Evolutionary conservation across 2,888 invertebrate genomes (phyloP).

Genomic region (Oligia fasciuncula): DNA sequence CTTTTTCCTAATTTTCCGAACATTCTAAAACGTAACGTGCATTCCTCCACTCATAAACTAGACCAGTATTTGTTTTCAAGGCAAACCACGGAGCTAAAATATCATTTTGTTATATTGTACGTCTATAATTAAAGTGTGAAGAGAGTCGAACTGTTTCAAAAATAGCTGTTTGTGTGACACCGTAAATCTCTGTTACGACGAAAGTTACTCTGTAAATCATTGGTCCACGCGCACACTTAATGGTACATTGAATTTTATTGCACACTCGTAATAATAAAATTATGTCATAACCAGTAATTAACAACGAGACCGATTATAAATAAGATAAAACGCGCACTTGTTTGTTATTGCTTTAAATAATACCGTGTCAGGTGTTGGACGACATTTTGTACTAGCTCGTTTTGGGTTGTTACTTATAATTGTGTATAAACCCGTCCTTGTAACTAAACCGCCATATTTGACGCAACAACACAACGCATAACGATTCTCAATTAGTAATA

Average conservation of each 20-base stretch:
- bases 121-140: constrained; percentile 87
- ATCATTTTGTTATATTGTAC: constrained; percentile 85
- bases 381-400: constrained; percentile 25
- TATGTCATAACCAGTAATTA: constrained; percentile 80
- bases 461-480: constrained; percentile 53
- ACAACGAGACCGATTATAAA: constrained; percentile 72
- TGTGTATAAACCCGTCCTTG: constrained; percentile 27
- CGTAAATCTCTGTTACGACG: constrained; percentile 86
- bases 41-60: constrained; percentile 69
- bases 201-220: constrained; percentile 86
- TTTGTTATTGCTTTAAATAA: constrained; percentile 41
- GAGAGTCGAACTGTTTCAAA: constrained; percentile 85
- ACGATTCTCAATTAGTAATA: constrained; percentile 71
- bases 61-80: constrained; percentile 79
- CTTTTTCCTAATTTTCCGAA: constrained; percentile 39
- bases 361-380: constrained; percentile 31
- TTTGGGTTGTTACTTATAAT: constrained; percentile 34
- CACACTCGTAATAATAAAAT: constrained; percentile 81
- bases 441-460: constrained; percentile 37
- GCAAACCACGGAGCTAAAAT: constrained; percentile 79
- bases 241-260: constrained; percentile 86
- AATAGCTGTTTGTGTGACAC: constrained; percentile 86
- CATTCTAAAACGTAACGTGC: constrained; percentile 56
- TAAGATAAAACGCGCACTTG: constrained; percentile 47
- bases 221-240: constrained; percentile 77